Evolutionary conservation across 2,113 vertebrate genomes (phyloP).

Genomic region (Pundamilia nyererei): DNA sequence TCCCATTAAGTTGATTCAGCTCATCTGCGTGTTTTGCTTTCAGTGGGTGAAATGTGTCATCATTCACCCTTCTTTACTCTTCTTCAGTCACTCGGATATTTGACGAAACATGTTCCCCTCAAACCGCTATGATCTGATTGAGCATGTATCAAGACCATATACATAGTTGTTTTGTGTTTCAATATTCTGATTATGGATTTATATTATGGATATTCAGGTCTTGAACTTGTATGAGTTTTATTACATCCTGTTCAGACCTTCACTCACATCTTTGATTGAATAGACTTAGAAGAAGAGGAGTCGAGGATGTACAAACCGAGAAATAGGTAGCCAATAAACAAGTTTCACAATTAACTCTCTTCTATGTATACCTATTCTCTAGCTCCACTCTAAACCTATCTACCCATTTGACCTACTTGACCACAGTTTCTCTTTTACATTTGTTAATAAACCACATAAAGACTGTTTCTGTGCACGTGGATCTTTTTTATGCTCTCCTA

Average conservation of each 20-base stretch:
- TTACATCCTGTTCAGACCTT: neutral
- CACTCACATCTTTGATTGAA: neutral
- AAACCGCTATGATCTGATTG: neutral
- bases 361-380: neutral
- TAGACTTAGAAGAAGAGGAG: neutral
- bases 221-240: neutral
- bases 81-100: neutral
- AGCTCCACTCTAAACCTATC: neutral
- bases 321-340: neutral
- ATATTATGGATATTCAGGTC: neutral
- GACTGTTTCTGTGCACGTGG: neutral
- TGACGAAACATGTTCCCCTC: neutral
- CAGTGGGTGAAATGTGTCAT: neutral
- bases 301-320: neutral
- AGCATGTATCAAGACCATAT: neutral
- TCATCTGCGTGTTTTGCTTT: neutral
- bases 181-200: neutral
- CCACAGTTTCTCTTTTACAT: neutral
- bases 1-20: neutral
- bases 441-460: neutral
- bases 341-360: neutral
- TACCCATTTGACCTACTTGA: neutral
- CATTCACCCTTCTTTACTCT: neutral
- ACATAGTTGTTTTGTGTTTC: neutral
- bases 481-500: neutral